Conservation (phyloP, 2,888 invertebrate genomes). For the Stenoptilia bipunctidactyla region DNA sequence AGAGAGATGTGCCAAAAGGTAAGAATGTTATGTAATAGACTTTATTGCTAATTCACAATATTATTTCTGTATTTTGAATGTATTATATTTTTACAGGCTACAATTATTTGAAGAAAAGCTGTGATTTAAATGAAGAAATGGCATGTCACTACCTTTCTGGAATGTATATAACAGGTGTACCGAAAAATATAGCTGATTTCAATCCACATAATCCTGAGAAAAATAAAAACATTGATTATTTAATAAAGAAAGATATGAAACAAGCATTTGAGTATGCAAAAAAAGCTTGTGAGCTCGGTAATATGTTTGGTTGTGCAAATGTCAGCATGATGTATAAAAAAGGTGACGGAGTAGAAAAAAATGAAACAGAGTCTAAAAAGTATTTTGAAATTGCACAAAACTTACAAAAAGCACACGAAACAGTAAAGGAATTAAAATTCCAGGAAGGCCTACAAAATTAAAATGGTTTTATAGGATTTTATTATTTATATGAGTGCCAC, state of each 20-base stretch:
- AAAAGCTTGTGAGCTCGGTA: conserved; percentile 86
- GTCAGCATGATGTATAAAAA: conserved; percentile 87
- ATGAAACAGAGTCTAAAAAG: conserved; percentile 76
- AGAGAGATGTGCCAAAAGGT: conserved; percentile 73
- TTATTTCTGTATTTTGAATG: too few species aligned
- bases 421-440: conserved; percentile 64
- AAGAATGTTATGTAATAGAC: conserved; percentile 12
- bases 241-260: conserved; percentile 76
- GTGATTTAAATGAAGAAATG: conserved; percentile 71
- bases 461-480: too few species aligned
- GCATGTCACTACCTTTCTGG: conserved; percentile 87
- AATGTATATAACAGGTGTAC: conserved; percentile 82
- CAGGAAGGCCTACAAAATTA: conserved; percentile 61
- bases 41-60: neutral
- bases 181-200: conserved; percentile 62
- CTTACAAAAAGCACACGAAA: conserved; percentile 76
- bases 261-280: conserved; percentile 84
- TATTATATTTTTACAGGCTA: conserved; percentile 49
- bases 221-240: conserved; percentile 57
- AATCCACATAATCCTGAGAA: conserved; percentile 47
- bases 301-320: conserved; percentile 92
- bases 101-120: conserved; percentile 72
- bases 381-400: conserved; percentile 80
- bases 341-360: conserved; percentile 86
- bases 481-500: too few species aligned